A percentile compares a stretch with the other conserved stretches of the same genome.
Evolutionary conservation across 2,797 vertebrate genomes (phyloP).

Genomic region (Cyprinella venusta): DNA sequence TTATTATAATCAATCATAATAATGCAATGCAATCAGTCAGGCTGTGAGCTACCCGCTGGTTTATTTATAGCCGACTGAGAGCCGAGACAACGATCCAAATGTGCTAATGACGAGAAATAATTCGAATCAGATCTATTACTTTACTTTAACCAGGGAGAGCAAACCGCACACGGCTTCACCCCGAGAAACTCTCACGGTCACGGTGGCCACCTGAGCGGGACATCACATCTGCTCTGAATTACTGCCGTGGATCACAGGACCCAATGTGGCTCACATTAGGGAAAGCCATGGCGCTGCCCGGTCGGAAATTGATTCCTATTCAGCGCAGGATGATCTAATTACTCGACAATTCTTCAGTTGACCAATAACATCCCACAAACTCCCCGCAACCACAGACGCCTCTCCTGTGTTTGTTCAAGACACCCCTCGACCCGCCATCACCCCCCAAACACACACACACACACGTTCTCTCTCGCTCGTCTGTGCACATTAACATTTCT

Average conservation of each 20-base stretch:
- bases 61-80: not conserved
- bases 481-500: not conserved
- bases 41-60: not conserved
- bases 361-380: constrained; percentile 41
- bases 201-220: constrained; percentile 67
- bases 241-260: constrained; percentile 57
- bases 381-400: constrained; percentile 6
- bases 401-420: constrained; percentile 15
- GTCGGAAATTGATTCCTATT: constrained; percentile 73
- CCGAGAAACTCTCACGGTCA: constrained; percentile 17
- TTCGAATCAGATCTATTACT: not conserved
- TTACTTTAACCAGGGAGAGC: not conserved
- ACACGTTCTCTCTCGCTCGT: not conserved
- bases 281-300: constrained; percentile 60
- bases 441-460: constrained; percentile 4
- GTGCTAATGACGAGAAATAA: not conserved
- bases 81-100: not conserved
- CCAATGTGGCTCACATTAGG: constrained; percentile 77
- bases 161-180: not conserved
- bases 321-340: constrained; percentile 72
- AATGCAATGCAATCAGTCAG: too few species aligned
- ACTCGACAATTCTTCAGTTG: constrained; percentile 66
- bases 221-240: constrained; percentile 70
- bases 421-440: not conserved
- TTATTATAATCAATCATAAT: not conserved